A percentile compares a stretch with the other conserved stretches of the same genome.
Evolutionary conservation across 2,888 invertebrate species (phyloP).

Genomic region (Acleris laterana): DNA sequence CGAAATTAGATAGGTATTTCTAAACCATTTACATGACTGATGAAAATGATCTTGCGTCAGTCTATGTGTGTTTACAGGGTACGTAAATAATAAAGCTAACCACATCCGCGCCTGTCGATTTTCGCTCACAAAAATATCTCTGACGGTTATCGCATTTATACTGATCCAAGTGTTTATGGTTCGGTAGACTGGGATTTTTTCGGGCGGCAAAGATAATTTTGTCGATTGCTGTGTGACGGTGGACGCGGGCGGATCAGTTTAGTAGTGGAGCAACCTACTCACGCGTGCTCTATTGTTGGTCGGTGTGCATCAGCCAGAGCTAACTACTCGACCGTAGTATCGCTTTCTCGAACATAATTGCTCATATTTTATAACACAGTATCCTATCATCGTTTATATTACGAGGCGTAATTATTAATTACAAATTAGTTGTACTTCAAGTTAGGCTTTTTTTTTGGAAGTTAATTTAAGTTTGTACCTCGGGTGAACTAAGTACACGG

Average conservation of each 20-base stretch:
- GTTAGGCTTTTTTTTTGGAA: too few relatives aligned
- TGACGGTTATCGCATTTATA: constrained; percentile 25
- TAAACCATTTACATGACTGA: constrained; percentile 27
- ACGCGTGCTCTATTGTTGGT: constrained; percentile 20
- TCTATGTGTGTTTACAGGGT: constrained; percentile 43
- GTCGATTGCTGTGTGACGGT: constrained; percentile 16
- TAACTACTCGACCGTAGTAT: constrained; percentile 12
- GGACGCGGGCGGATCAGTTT: constrained; percentile 16
- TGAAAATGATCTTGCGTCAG: constrained; percentile 35
- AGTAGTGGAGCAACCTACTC: constrained; percentile 13
- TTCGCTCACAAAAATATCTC: constrained; percentile 37
- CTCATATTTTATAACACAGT: background rate
- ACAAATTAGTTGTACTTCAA: too few relatives aligned
- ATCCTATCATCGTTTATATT: background rate
- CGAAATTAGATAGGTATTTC: constrained; percentile 27
- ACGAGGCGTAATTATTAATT: too few relatives aligned
- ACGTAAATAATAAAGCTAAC: constrained; percentile 53
- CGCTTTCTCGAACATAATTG: constrained; percentile 7
- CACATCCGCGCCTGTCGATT: constrained; percentile 57
- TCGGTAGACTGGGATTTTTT: constrained; percentile 18
- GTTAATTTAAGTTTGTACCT: too few relatives aligned
- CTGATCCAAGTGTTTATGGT: constrained; percentile 25
- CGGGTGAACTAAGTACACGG: too few relatives aligned
- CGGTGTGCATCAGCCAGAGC: constrained; percentile 13
- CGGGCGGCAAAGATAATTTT: constrained; percentile 23